Evolutionary conservation across 1,140 invertebrate genomes (phyloP), one percentile per base, ranked within the genome.

Genomic region (Nixonia krombeini): DNA sequence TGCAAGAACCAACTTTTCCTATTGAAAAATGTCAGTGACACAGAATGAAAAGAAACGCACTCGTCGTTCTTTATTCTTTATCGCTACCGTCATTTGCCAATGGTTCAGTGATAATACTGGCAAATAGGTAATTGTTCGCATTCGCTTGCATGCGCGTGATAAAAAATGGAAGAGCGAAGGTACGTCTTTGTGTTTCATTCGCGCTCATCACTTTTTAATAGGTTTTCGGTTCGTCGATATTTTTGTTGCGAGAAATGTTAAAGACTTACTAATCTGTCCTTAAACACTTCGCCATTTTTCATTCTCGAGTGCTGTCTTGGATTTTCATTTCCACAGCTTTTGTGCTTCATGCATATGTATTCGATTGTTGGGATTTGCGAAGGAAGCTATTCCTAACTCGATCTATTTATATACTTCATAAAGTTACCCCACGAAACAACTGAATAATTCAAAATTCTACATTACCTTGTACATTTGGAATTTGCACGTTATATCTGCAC

Each of bases 211-310:
- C n/a, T n/a, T n/a, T n/a, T n/a, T n/a, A n/a, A n/a, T n/a, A n/a
- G n/a, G n/a, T n/a, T n/a, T n/a, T n/a, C n/a, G n/a, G n/a, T n/a
- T n/a, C n/a, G n/a, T 3, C 23, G 26, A 8, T 61, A 62, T 52
- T 40, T 41, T 61, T 46, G 51, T 56, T 57, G 51, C 23, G 41
- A 53, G 52, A 28, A 37, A 57, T 52, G 52, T 62, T 57, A 68
- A 68, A 68, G 52, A 61, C 57, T 62, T 53, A 51, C 26, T 53
- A 51, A 46, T 67, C 58, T 58, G 17, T 47, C 47, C 46, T 61
- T 51, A 61, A 56, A 51, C 10, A 26, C 45, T 38, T 26, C 29
- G 46, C 49, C 52, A 40, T 68, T 62, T 53, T 33, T 16, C 50
- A 28, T 53, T 40, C 17, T 35, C 31, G 28, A 53, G 37, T 42